Evolutionary conservation across 2,888 invertebrate genomes (phyloP).

Genomic region (Melipona beecheii): DNA sequence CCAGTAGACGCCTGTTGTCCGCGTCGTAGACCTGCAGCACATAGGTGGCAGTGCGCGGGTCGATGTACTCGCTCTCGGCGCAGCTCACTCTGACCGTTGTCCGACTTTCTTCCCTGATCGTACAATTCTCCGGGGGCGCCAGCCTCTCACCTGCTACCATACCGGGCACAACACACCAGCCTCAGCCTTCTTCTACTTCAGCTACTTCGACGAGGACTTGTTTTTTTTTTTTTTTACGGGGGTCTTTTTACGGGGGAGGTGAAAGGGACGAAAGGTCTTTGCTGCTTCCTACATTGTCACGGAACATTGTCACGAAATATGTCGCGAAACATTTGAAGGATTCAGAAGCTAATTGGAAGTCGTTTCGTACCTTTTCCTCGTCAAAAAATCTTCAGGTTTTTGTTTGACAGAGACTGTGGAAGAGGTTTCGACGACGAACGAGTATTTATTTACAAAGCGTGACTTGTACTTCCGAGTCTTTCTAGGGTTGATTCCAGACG

Average conservation of each 20-base stretch:
- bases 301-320: background rate
- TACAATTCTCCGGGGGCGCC: slow-evolving; percentile 85
- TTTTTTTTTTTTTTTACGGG: background rate
- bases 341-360: no score
- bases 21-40: slow-evolving; percentile 86
- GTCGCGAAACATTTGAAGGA: no score
- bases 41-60: slow-evolving; percentile 83
- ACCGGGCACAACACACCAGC: slow-evolving; percentile 71
- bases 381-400: no score
- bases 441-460: no score
- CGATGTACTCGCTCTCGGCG: slow-evolving; percentile 82
- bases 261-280: background rate
- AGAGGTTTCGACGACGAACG: no score
- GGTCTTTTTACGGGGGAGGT: background rate
- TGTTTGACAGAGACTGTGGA: no score
- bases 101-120: slow-evolving; percentile 84
- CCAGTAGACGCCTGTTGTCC: slow-evolving; percentile 84
- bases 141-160: slow-evolving; percentile 79
- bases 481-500: no score
- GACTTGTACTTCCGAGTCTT: no score
- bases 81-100: slow-evolving; percentile 85
- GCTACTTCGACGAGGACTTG: slow-evolving; percentile 36
- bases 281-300: background rate
- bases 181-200: slow-evolving; percentile 72
- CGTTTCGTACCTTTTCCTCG: no score